phyloP scores from a whole-genome alignment of 2,888 invertebrate genomes.

The Ceratothoa steindachneri region DNA sequence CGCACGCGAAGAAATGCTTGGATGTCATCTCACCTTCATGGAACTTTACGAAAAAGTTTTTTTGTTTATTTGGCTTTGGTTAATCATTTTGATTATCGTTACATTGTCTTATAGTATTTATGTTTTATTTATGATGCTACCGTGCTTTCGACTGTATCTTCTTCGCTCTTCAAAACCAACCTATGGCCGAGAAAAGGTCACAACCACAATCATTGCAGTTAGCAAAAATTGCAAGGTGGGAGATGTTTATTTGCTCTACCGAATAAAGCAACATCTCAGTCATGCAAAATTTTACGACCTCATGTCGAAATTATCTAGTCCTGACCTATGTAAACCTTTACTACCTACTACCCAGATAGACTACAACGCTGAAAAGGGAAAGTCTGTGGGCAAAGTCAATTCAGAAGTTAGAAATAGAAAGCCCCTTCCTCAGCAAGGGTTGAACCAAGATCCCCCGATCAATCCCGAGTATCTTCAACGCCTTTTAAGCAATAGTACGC shows the following conservation, averaged over 20 bases:
- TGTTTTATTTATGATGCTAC: constrained; percentile 38
- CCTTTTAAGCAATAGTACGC: constrained; percentile 15
- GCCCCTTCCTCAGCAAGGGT: neutral
- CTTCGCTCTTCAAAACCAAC: constrained; percentile 38
- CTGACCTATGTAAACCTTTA: constrained; percentile 34
- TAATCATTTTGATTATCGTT: constrained; percentile 30
- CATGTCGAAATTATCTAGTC: constrained; percentile 40
- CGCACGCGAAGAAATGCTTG: constrained; percentile 30
- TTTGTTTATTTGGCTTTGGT: constrained; percentile 42
- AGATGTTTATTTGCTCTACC: constrained; percentile 44
- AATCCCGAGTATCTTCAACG: constrained; percentile 44
- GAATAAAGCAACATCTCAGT: constrained; percentile 43
- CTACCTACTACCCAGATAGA: constrained; percentile 40
- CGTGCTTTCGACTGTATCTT: constrained; percentile 33
- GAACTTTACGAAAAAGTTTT: constrained; percentile 46
- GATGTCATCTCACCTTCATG: constrained; percentile 44
- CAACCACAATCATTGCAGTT: constrained; percentile 36
- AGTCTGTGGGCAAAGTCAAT: constrained; percentile 1
- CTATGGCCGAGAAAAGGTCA: constrained; percentile 35
- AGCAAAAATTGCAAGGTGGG: constrained; percentile 45
- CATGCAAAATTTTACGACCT: constrained; percentile 46
- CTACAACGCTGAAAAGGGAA: constrained; percentile 31
- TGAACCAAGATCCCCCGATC: constrained; percentile 29
- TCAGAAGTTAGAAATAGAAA: constrained; percentile 16
- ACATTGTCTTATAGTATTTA: constrained; percentile 33